A percentile compares a stretch with the other conserved stretches of the same genome.
These are phyloP conservation scores for Aleadryas rufinucha DNA, from an alignment of 2,113 vertebrate species.

Conservation along the genomic window DNA sequence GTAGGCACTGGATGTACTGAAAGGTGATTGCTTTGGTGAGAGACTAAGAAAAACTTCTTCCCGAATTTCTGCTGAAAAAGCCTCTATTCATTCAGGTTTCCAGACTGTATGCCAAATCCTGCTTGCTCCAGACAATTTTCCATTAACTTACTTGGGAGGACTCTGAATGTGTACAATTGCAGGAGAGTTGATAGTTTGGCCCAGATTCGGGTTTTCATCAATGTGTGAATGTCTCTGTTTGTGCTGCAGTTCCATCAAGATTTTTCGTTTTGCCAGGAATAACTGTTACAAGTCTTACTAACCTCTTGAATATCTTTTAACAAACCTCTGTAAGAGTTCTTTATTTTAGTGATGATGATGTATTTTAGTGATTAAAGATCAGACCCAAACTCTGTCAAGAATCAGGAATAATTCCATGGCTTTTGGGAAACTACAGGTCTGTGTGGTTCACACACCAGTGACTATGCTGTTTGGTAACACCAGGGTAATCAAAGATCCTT, in stretches of 20 bases:
- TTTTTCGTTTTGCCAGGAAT: neutral
- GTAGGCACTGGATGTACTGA: neutral
- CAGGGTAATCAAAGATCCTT: neutral
- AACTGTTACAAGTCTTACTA: neutral
- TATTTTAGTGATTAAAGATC: neutral
- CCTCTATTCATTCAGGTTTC: slow-evolving; percentile 4
- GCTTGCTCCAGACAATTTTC: neutral
- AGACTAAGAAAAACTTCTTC: neutral
- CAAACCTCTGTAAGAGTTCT: neutral
- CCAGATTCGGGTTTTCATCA: neutral
- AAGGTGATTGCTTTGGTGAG: neutral
- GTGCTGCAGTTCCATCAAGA: neutral
- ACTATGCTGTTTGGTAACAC: neutral
- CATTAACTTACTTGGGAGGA: neutral
- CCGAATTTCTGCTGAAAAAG: neutral
- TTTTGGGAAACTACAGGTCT: neutral
- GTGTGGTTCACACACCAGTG: neutral
- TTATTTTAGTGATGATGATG: neutral
- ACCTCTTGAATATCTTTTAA: neutral
- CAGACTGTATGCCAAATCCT: neutral
- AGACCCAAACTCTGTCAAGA: neutral
- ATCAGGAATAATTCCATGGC: neutral
- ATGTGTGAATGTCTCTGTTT: neutral
- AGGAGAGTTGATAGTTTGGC: neutral
- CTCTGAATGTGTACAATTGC: neutral